These are phyloP conservation scores for Lophura nycthemera DNA, from an alignment of 2,113 vertebrate species.

Conservation along the genomic window DNA sequence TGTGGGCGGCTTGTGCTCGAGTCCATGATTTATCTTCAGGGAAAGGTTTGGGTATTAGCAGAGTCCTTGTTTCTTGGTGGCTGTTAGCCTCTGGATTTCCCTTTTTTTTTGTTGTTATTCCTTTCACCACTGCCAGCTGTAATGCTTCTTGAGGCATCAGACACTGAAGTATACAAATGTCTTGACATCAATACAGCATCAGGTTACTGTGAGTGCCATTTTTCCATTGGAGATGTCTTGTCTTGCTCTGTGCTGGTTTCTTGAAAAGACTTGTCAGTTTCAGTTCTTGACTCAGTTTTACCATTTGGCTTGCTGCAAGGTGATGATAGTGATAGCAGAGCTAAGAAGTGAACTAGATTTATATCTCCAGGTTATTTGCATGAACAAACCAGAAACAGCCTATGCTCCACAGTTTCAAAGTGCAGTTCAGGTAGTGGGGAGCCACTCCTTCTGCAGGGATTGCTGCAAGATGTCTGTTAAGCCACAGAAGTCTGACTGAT, in stretches of 20 bases:
- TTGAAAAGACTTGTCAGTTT: not conserved
- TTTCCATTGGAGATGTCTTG: not conserved
- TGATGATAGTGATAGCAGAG: fast-evolving
- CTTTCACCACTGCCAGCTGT: not conserved
- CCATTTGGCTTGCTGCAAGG: not conserved
- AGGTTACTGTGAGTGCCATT: not conserved
- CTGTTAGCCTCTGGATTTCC: not conserved
- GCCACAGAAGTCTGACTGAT: not conserved
- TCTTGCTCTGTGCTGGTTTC: not conserved
- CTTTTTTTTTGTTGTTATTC: not conserved
- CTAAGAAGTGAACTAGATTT: not conserved
- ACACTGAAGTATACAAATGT: fast-evolving
- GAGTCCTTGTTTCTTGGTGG: not conserved
- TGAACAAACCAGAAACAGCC: not conserved
- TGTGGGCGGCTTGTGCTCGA: not conserved
- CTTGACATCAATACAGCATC: not conserved
- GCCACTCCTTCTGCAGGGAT: not conserved
- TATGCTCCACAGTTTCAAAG: not conserved
- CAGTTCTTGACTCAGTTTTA: not conserved
- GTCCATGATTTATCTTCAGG: not conserved
- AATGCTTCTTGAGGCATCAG: not conserved
- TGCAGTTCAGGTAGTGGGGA: not conserved
- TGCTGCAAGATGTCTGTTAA: not conserved
- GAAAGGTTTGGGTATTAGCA: not conserved
- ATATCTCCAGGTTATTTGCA: not conserved